Evolutionary conservation across 2,113 vertebrate species (phyloP), one percentile per base, ranked within the genome.

Genomic region (Sisor rabdophorus): DNA sequence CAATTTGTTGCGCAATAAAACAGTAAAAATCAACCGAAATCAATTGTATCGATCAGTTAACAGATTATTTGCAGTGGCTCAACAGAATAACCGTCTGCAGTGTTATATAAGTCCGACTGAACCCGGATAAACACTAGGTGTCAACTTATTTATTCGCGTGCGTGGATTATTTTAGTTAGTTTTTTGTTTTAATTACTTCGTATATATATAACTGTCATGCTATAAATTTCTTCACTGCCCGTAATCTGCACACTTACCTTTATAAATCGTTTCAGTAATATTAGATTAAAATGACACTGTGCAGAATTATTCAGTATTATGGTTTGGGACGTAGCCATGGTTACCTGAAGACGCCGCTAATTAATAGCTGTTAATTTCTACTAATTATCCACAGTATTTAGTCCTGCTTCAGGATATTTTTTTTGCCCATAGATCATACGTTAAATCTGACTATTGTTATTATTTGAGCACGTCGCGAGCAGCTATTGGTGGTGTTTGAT

Each of bases 251-350:
- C 3, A 47, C 12, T 8, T 22, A 13, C 11, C 0, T 36, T 2
- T 16, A 12, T 68, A 26, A 17, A 17, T 11, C 10, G 16, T 28
- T 15, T 19, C n/a, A 12, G 64, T 68, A 24, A 50, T 26, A 8
- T 20, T 40, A 1, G 17, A 24, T 26, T 67, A n/a, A 15, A 19
- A 1, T 19, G 24, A 50, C 65, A 50, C 64, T 26, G 2, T 26
- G 26, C 9, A 50, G 44, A 26, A 3, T 20, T 36, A 17, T 1
- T 36, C 32, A 68, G 65, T 50, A 48, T 68, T 68, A 24, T 26
- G 65, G 65, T 68, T 68, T 68, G 65, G 65, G 65, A 50, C 22
- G 65, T 68, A 50, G 65, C 40, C 65, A 50, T 68, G 65, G 65
- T 50, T 68, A 68, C 65, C 15, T 50, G 65, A 17, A 50, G 44